These are phyloP conservation scores for Drosophila vallismaia DNA, from an alignment of 2,888 invertebrate species.

Conservation along the genomic window DNA sequence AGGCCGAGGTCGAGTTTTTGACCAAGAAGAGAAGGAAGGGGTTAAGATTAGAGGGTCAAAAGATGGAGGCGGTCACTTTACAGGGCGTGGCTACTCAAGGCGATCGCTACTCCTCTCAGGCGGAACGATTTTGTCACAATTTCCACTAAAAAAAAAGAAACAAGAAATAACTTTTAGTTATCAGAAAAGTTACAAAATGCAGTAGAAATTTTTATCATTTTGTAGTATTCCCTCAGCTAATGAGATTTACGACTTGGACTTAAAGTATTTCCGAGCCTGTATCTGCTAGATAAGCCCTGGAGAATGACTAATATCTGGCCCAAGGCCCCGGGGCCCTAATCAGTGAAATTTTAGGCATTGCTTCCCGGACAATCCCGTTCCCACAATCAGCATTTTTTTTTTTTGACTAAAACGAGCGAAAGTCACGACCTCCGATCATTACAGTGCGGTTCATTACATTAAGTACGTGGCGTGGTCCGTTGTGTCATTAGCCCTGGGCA, in stretches of 20 bases:
- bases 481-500: slow-evolving; percentile 52
- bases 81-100: slow-evolving; percentile 1
- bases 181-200: no score
- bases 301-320: slow-evolving; percentile 8
- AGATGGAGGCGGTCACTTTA: no score
- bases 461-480: slow-evolving; percentile 35
- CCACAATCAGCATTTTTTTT: slow-evolving; percentile 33
- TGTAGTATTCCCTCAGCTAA: slow-evolving; percentile 2
- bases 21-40: background rate
- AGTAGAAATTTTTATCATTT: background rate
- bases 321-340: slow-evolving; percentile 1
- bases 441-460: slow-evolving; percentile 18
- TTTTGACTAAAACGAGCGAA: slow-evolving; percentile 11
- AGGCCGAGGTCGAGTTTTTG: slow-evolving; percentile 34
- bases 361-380: slow-evolving; percentile 21
- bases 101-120: background rate
- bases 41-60: no score
- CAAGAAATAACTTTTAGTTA: no score
- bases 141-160: no score
- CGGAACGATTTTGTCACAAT: background rate
- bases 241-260: background rate
- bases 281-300: slow-evolving; percentile 11
- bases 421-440: slow-evolving; percentile 37
- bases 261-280: background rate
- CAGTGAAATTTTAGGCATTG: slow-evolving; percentile 9